Conservation (phyloP, 2,113 vertebrate genomes). For the Acrocephalus arundinaceus region DNA sequence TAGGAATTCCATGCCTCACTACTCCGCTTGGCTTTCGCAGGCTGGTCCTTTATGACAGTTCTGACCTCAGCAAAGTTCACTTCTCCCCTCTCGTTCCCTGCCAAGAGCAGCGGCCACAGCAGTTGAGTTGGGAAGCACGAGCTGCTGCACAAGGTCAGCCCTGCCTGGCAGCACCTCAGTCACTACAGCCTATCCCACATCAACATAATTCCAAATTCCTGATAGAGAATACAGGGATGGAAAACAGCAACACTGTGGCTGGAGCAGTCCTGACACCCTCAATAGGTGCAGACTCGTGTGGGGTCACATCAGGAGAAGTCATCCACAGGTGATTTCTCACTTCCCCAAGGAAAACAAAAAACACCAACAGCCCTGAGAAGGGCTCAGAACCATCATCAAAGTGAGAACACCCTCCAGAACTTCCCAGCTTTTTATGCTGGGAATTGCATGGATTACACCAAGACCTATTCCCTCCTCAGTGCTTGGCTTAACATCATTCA, state of each 20-base stretch:
- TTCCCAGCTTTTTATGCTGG: background rate
- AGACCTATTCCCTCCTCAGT: background rate
- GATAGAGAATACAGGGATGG: background rate
- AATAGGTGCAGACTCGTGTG: fast-evolving
- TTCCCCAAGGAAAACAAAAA: background rate
- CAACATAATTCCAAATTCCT: fast-evolving
- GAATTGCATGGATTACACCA: background rate
- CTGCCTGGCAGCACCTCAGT: background rate
- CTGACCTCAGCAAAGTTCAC: background rate
- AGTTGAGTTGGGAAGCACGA: fast-evolving
- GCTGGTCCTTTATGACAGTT: background rate
- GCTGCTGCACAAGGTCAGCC: background rate
- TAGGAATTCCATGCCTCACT: background rate
- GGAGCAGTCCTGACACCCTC: background rate
- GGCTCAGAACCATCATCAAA: background rate
- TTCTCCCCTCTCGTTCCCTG: background rate
- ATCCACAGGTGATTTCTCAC: background rate
- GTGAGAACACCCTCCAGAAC: background rate
- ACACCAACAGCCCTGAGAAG: background rate
- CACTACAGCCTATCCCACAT: background rate
- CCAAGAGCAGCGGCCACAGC: background rate
- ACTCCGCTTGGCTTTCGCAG: fast-evolving
- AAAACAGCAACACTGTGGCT: fast-evolving
- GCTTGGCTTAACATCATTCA: fast-evolving
- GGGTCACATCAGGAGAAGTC: fast-evolving